Evolutionary conservation across 2,888 invertebrate species (phyloP), one percentile per base, ranked within the genome.

Genomic region (Bembecia ichneumoniformis): DNA sequence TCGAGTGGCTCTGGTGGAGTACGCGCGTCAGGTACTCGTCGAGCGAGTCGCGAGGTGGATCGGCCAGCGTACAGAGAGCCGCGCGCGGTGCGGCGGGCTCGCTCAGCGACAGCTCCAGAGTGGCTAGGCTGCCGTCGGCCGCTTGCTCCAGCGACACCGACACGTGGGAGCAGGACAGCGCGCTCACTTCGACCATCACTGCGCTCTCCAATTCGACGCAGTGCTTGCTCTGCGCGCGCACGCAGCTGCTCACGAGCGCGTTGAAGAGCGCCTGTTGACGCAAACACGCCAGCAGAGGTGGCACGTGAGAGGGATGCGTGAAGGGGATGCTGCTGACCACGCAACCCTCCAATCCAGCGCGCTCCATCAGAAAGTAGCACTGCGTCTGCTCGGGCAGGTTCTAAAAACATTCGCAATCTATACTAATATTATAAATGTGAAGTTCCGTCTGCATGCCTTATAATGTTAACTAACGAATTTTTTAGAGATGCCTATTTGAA

Each of bases 261-360:
- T 97, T 98, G 83, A 98, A 97, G 13, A 97, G 88, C 36, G 96
- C 93, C 81, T 98, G 98, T 64, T 96, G 96, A 3, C 97, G 89
- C 13, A 98, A 88, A 56, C 92, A 91, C 40, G 91, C 91, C 36
- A 98, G 89, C 60, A 98, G 94, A 69, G 93, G 93, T 47, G 97
- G 93, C 52, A 97, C 96, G 75, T 97, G 96, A 5, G 94, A 92
- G 1, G 98, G 97, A 82, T 97, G 97, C 0, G 96, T 96, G 83
- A 98, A 98, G 0, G 97, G 96, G 51, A 98, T 93, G 54, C 92
- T 93, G 47, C 90, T 87, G 47, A 96, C 92, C 61, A 93, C 77
- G 58, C 93, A 90, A 4, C 95, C 96, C 55, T 93, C 91, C 77
- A 86, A 67, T 28, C 89, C 90, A 55, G 91, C 91, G 55, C 92